phyloP scores from a whole-genome alignment of 2,888 invertebrate species.

The Dioctria rufipes region DNA sequence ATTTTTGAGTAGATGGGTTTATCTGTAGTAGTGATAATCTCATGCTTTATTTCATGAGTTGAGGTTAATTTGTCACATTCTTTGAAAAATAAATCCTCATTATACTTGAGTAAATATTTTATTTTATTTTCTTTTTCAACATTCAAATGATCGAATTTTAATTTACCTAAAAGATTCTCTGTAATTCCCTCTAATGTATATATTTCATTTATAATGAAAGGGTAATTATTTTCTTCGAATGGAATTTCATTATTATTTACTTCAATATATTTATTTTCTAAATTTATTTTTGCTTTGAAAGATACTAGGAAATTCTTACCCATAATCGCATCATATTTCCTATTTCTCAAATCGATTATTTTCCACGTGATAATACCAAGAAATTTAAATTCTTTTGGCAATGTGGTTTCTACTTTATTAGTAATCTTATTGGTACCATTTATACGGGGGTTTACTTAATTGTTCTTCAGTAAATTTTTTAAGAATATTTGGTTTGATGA shows the following conservation, averaged over 20 bases:
- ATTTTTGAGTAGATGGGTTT: too few species aligned
- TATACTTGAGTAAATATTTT: neutral
- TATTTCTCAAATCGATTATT: constrained; percentile 54
- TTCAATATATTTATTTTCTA: constrained; percentile 52
- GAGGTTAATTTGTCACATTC: too few species aligned
- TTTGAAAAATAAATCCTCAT: constrained; percentile 34
- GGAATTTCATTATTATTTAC: constrained; percentile 42
- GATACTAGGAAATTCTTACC: constrained; percentile 48
- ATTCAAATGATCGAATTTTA: constrained; percentile 12
- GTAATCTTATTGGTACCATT: constrained; percentile 56
- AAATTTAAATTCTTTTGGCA: constrained; percentile 57
- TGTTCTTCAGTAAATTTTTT: constrained; percentile 7
- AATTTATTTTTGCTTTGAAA: constrained; percentile 55
- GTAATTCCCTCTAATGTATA: constrained; percentile 6
- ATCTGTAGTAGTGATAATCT: too few species aligned
- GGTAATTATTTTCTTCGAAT: constrained; percentile 35
- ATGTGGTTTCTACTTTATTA: constrained; percentile 53
- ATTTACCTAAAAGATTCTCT: too few species aligned
- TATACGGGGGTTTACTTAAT: constrained; percentile 40
- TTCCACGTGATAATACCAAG: constrained; percentile 56
- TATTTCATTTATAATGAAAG: constrained; percentile 53
- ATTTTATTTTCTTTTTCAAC: constrained; percentile 8
- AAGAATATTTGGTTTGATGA: constrained; percentile 29
- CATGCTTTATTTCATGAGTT: too few species aligned
- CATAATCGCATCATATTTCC: neutral